Evolutionary conservation across 2,113 vertebrate genomes (phyloP), one percentile per base, ranked within the genome.

Genomic region (Antechinus stuartii): DNA sequence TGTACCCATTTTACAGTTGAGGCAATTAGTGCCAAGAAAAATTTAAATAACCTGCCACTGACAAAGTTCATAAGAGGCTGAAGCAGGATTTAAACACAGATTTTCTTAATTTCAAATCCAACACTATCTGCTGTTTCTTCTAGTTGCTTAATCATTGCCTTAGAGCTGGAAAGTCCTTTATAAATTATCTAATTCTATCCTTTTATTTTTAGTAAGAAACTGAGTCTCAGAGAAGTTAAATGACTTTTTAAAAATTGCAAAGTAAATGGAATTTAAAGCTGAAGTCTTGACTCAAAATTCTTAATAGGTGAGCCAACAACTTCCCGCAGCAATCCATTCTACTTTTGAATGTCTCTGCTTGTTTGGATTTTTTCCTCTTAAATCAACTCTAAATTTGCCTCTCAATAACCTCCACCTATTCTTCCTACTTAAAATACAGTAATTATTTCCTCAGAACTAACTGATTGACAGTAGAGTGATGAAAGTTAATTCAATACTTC

Each of bases 161-260:
- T 22, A 76, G 61, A 76, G 30, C 30, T 0, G 9, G 54, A 42
- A 54, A 25, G n/a, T 5, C 24, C 3, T 19, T 54, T 89, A 54
- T 50, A 25, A 19, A 42, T 8, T 12, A 1, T n/a, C 2, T 92
- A 0, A 5, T 84, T 23, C n/a, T 42, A 27, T 47, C 0, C 0
- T 14, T 42, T 6, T 56, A 23, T 49, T 90, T 91, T 54, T 55
- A 27, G 53, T 30, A 93, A 47, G 2, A 90, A 55, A 26, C 30
- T 49, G 12, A 0, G 0, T 5, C 46, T 53, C 46, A 9, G 19
- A 92, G 47, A 93, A n/a, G 47, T 57, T 49, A 35, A 30, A 1
- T 89, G 11, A 0, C 0, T 2, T 10, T 89, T 25, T 52, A 2
- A 23, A 57, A 56, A 89, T 47, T 2, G 26, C 91, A 11, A 54